phyloP scores from a whole-genome alignment of 2,888 invertebrate genomes.

The Stenodera caucasica region DNA sequence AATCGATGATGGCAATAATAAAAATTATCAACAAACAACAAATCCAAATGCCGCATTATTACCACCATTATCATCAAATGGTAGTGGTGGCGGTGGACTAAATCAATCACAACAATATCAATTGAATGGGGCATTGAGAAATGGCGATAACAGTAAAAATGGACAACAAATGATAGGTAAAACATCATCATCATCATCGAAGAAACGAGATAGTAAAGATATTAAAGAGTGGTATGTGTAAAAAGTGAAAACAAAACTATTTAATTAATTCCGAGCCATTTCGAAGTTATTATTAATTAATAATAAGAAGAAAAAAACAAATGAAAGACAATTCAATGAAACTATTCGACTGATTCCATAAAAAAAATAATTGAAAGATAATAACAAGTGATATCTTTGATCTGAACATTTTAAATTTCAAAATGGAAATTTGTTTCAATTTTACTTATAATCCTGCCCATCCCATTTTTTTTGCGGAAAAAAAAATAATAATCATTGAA shows the following conservation, averaged over 20 bases:
- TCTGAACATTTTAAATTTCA: background rate
- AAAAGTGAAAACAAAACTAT: conserved; percentile 38
- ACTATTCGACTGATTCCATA: conserved; percentile 15
- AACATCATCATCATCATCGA: conserved; percentile 41
- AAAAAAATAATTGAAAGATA: conserved; percentile 16
- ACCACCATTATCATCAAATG: conserved; percentile 54
- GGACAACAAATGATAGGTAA: conserved; percentile 48
- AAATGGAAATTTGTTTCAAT: no score
- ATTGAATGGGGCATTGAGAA: conserved; percentile 59
- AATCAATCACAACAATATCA: conserved; percentile 56
- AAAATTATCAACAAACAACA: conserved; percentile 70
- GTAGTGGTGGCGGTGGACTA: background rate
- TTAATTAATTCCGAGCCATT: conserved; percentile 37
- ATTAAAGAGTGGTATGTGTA: conserved; percentile 98
- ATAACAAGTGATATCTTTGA: conserved; percentile 35
- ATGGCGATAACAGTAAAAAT: conserved; percentile 53
- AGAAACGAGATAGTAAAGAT: conserved; percentile 81
- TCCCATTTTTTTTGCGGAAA: no score
- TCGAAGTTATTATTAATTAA: conserved; percentile 15
- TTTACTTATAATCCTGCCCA: no score
- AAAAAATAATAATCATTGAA: no score
- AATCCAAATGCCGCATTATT: conserved; percentile 79
- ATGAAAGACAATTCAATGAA: conserved; percentile 25
- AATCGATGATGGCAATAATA: conserved; percentile 74
- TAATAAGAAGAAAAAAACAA: background rate